Conservation (phyloP, 2,113 vertebrate species). For the Xenopus laevis region DNA sequence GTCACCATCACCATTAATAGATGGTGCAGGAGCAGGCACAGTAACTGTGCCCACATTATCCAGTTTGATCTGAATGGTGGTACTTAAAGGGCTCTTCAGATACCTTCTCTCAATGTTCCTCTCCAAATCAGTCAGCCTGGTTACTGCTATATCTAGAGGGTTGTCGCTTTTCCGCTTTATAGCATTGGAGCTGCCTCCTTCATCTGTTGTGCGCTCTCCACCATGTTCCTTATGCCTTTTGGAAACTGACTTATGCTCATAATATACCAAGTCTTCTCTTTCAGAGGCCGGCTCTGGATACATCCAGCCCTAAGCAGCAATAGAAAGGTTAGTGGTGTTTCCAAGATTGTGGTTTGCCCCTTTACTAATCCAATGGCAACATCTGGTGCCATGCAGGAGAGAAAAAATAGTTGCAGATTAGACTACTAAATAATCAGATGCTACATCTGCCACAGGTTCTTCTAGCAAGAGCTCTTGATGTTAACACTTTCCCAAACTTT, state of each 20-base stretch:
- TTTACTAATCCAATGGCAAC: too few relatives aligned
- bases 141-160: conserved; percentile 99
- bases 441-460: too few relatives aligned
- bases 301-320: conserved; percentile 88
- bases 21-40: conserved; percentile 99
- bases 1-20: conserved; percentile 99
- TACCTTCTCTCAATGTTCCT: conserved; percentile 99
- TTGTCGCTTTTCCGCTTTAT: conserved; percentile 91
- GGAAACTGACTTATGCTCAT: conserved; percentile 88
- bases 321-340: conserved; percentile 62
- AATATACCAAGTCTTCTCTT: conserved; percentile 97
- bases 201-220: conserved; percentile 76
- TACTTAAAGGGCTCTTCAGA: conserved; percentile 99
- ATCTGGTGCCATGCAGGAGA: too few relatives aligned
- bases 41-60: conserved; percentile 99
- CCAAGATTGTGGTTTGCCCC: too few relatives aligned
- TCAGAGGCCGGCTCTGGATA: conserved; percentile 91
- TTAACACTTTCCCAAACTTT: too few relatives aligned
- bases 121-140: conserved; percentile 97
- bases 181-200: conserved; percentile 73
- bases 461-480: too few relatives aligned
- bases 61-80: conserved; percentile 99
- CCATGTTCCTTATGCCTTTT: conserved; percentile 71
- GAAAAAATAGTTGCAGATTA: too few relatives aligned
- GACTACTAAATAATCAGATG: too few relatives aligned